Evolutionary conservation across 2,113 vertebrate genomes (phyloP).

Genomic region (Connochaetes taurinus): DNA sequence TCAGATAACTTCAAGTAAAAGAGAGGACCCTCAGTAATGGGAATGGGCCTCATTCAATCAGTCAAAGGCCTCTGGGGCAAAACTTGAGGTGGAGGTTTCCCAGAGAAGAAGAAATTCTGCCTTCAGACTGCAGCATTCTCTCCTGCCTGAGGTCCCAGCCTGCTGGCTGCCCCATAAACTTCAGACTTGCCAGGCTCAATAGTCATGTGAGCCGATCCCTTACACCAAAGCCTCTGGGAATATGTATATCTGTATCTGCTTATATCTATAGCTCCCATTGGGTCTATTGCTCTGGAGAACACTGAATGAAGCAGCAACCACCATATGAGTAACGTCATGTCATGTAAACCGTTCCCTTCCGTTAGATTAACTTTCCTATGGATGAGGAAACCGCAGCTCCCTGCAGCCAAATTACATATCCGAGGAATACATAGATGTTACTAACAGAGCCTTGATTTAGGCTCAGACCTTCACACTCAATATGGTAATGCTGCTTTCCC

Average conservation of each 20-base stretch:
- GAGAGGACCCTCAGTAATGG: background rate
- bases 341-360: accelerated
- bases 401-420: accelerated
- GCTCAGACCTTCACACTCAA: background rate
- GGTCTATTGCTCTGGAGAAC: background rate
- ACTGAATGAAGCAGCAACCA: accelerated
- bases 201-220: background rate
- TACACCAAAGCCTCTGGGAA: background rate
- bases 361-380: background rate
- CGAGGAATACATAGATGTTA: background rate
- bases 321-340: background rate
- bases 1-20: background rate
- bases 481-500: background rate
- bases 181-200: too few relatives aligned
- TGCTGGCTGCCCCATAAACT: background rate
- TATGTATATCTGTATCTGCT: background rate
- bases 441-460: background rate
- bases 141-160: background rate
- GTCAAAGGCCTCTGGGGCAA: background rate
- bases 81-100: background rate
- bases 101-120: background rate
- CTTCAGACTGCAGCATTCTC: background rate
- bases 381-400: background rate
- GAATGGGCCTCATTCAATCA: background rate
- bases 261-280: background rate